Percentiles rank a stretch among this genome's conserved stretches.
phyloP scores from a whole-genome alignment of 1,140 invertebrate genomes.

The Hormaphis cornu region DNA sequence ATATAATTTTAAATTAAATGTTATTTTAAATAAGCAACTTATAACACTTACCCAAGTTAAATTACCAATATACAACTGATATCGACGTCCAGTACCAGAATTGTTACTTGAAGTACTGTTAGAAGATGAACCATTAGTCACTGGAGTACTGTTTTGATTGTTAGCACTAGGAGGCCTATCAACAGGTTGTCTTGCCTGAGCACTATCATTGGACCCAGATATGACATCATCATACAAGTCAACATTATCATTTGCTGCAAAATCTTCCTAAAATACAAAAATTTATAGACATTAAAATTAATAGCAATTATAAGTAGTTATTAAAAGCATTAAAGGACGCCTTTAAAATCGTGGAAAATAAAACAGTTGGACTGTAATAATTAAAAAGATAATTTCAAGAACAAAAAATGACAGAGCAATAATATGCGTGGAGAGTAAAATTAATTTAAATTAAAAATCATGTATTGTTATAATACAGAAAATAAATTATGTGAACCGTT shows the following conservation, averaged over 20 bases:
- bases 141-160: slow-evolving; percentile 20
- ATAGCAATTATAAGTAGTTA: no score
- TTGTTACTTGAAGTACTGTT: slow-evolving; percentile 6
- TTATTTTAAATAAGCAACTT: not conserved
- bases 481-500: no score
- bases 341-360: no score
- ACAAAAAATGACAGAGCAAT: no score
- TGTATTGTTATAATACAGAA: no score
- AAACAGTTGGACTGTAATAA: no score
- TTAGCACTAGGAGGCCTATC: slow-evolving; percentile 15
- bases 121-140: slow-evolving; percentile 21
- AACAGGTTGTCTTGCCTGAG: slow-evolving; percentile 41
- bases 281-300: no score
- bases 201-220: slow-evolving; percentile 51
- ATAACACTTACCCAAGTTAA: slow-evolving; percentile 65
- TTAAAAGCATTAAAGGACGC: no score
- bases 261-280: slow-evolving; percentile 52
- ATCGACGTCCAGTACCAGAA: slow-evolving; percentile 44
- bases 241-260: slow-evolving; percentile 73
- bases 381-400: no score
- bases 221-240: slow-evolving; percentile 97
- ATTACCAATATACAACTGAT: slow-evolving; percentile 91
- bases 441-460: no score
- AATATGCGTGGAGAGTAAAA: no score
- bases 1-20: not conserved